phyloP scores from a whole-genome alignment of 2,888 invertebrate genomes.

The Cenopis cana region DNA sequence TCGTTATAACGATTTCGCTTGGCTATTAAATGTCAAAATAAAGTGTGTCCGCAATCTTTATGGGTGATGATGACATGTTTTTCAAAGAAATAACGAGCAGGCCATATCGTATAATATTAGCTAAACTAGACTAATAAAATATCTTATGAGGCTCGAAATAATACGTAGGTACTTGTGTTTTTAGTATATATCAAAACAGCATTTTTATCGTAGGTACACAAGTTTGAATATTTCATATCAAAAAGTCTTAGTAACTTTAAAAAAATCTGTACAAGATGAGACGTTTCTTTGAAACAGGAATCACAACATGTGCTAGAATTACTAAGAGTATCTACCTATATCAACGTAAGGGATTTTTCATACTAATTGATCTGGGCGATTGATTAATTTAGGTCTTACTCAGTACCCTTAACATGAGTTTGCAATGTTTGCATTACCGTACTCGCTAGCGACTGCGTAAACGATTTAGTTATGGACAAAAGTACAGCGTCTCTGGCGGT shows the following conservation, averaged over 20 bases:
- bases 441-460: too few species aligned
- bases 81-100: neutral
- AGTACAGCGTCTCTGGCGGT: too few species aligned
- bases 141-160: too few species aligned
- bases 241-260: neutral
- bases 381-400: neutral
- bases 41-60: neutral
- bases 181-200: neutral
- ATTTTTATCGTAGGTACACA: neutral
- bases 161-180: too few species aligned
- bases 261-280: neutral
- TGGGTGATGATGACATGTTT: neutral
- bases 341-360: neutral
- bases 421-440: too few species aligned
- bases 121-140: conserved; percentile 5
- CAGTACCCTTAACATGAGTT: too few species aligned
- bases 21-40: conserved; percentile 9
- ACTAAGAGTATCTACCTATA: too few species aligned
- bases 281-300: neutral
- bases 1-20: conserved; percentile 8
- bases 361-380: neutral
- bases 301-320: neutral
- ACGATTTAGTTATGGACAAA: too few species aligned
- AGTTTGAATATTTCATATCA: neutral
- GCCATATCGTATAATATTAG: neutral